phyloP scores from a whole-genome alignment of 2,113 vertebrate species.

The Gallinago jamesoni region DNA sequence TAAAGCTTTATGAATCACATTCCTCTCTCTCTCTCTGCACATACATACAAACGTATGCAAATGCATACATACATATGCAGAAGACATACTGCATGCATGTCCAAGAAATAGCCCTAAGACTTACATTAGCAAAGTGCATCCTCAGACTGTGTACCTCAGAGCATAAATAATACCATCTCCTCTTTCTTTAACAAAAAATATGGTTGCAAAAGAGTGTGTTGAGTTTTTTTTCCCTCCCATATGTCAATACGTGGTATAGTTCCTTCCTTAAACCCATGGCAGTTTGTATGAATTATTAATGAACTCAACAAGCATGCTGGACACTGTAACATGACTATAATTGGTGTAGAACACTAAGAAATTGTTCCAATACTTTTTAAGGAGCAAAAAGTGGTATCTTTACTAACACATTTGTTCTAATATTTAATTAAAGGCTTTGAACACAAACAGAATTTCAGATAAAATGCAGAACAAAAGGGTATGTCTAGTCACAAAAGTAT shows the following conservation, averaged over 20 bases:
- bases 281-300: not conserved
- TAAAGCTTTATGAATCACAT: not conserved
- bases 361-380: not conserved
- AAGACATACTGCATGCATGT: not conserved
- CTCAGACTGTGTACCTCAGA: not conserved
- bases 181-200: not conserved
- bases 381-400: not conserved
- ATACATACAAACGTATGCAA: not conserved
- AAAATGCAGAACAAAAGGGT: slow-evolving; percentile 6
- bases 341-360: slow-evolving; percentile 2
- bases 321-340: slow-evolving; percentile 5
- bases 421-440: slow-evolving; percentile 49
- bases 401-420: not conserved
- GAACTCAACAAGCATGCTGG: not conserved
- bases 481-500: slow-evolving; percentile 1
- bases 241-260: not conserved
- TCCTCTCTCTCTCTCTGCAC: not conserved
- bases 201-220: not conserved
- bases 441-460: slow-evolving; percentile 8
- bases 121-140: not conserved
- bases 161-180: not conserved
- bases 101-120: not conserved
- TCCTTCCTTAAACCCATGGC: not conserved
- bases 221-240: not conserved
- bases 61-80: not conserved